phyloP scores from a whole-genome alignment of 2,113 vertebrate genomes.

The Corydoras maculifer region DNA sequence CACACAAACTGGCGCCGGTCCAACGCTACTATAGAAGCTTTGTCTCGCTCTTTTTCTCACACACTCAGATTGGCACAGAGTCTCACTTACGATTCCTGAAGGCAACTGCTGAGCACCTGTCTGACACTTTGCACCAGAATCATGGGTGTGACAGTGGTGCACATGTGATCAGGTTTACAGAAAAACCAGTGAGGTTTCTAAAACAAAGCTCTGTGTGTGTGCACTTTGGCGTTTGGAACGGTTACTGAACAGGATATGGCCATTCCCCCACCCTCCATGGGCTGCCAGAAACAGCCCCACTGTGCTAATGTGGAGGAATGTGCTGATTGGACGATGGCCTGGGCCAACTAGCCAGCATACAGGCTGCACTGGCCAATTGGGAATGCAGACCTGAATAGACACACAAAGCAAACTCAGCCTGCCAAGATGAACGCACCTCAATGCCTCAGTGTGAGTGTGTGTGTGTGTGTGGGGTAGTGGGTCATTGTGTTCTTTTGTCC shows the following conservation, averaged over 20 bases:
- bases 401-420: background rate
- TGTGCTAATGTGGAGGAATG: constrained; percentile 62
- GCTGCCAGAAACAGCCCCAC: constrained; percentile 48
- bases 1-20: constrained; percentile 53
- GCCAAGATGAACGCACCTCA: constrained; percentile 18
- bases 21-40: constrained; percentile 41
- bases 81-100: background rate
- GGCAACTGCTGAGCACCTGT: constrained; percentile 2
- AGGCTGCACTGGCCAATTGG: constrained; percentile 42
- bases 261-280: constrained; percentile 39
- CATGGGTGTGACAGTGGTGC: background rate
- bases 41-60: constrained; percentile 19
- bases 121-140: constrained; percentile 9
- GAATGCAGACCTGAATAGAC: constrained; percentile 20
- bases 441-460: constrained; percentile 1
- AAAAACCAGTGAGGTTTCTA: constrained; percentile 24
- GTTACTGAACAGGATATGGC: constrained; percentile 46
- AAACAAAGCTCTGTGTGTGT: constrained; percentile 26
- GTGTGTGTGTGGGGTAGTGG: background rate
- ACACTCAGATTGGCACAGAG: background rate
- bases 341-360: constrained; percentile 55
- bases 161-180: constrained; percentile 1
- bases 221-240: constrained; percentile 46
- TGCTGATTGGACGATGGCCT: constrained; percentile 61
- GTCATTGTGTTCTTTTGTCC: constrained; percentile 21